These are phyloP conservation scores for Zophobas morio DNA, from an alignment of 1,140 invertebrate genomes.

Conservation along the genomic window DNA sequence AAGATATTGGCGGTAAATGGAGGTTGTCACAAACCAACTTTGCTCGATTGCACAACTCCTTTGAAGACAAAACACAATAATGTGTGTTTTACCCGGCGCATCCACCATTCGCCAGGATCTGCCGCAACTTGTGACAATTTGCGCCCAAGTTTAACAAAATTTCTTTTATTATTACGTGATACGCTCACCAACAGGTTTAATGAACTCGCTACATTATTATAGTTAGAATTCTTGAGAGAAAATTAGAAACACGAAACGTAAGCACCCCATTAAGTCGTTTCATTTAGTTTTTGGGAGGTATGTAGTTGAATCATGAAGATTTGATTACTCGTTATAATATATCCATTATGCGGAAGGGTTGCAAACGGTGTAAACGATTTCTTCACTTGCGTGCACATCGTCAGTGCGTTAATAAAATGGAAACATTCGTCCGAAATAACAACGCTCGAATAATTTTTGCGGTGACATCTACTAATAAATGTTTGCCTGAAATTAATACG, in stretches of 20 bases:
- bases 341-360: neutral
- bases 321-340: slow-evolving; percentile 12
- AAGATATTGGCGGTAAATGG: slow-evolving; percentile 10
- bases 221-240: neutral
- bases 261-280: slow-evolving; percentile 5
- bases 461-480: neutral
- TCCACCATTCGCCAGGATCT: neutral
- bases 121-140: neutral
- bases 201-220: neutral
- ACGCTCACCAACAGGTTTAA: slow-evolving; percentile 6
- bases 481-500: neutral
- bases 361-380: neutral
- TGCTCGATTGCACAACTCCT: neutral
- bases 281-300: slow-evolving; percentile 2
- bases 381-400: neutral
- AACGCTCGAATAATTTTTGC: neutral
- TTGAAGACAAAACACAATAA: neutral
- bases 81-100: neutral
- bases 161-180: neutral
- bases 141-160: neutral
- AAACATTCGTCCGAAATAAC: neutral
- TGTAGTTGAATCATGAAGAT: slow-evolving; percentile 9
- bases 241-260: slow-evolving; percentile 1
- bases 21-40: slow-evolving; percentile 1
- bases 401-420: neutral